These are phyloP conservation scores for Troilus luridus DNA, from an alignment of 2,888 invertebrate genomes.

Conservation along the genomic window DNA sequence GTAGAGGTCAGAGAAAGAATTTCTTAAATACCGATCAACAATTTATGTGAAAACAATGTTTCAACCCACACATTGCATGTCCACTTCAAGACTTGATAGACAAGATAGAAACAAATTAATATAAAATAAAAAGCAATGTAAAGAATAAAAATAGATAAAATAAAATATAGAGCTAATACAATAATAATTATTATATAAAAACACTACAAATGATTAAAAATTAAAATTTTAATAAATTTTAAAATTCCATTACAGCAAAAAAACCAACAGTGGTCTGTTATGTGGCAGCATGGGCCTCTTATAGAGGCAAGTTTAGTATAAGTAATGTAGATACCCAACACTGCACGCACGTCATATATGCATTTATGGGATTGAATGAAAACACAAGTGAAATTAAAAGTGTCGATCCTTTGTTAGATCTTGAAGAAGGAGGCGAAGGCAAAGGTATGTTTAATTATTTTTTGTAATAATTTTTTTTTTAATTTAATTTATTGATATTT, in stretches of 20 bases:
- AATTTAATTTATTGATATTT: too few relatives aligned
- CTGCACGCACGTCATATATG: constrained; percentile 86
- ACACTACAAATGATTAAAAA: too few relatives aligned
- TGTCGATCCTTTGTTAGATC: constrained; percentile 75
- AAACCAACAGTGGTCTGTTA: constrained; percentile 79
- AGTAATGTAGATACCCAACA: constrained; percentile 79
- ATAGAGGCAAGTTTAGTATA: constrained; percentile 79
- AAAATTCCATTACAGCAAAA: constrained; percentile 17
- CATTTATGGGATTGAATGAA: constrained; percentile 84
- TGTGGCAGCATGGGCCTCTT: constrained; percentile 84
- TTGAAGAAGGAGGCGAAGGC: neutral
- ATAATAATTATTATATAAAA: too few relatives aligned
- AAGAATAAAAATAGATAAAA: too few relatives aligned
- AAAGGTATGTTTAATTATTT: neutral
- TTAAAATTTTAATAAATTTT: neutral
- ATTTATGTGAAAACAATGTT: too few relatives aligned
- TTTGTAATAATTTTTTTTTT: neutral
- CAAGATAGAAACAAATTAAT: too few relatives aligned
- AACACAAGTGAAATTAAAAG: constrained; percentile 78
- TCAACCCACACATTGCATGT: too few relatives aligned
- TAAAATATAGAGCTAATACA: too few relatives aligned
- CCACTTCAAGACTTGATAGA: too few relatives aligned
- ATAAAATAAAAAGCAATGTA: too few relatives aligned
- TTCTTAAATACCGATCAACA: too few relatives aligned
- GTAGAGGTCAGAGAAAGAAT: too few relatives aligned